A percentile compares a stretch with the other conserved stretches of the same genome.
These are phyloP conservation scores for Diaphora mendica DNA, from an alignment of 2,888 invertebrate genomes.

Conservation along the genomic window DNA sequence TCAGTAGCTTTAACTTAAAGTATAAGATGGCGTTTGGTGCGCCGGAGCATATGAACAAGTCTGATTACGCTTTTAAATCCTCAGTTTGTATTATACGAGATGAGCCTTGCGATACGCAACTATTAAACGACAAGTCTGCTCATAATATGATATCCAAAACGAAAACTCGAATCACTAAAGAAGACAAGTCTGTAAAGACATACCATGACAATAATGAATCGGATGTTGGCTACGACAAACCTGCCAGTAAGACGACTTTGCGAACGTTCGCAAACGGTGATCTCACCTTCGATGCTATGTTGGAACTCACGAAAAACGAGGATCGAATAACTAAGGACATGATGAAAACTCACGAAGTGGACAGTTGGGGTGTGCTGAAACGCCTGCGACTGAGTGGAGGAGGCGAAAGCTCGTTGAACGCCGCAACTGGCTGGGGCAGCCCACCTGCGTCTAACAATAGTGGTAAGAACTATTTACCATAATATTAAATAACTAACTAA, in stretches of 20 bases:
- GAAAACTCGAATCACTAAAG: conserved; percentile 78
- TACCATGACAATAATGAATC: conserved; percentile 84
- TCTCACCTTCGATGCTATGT: conserved; percentile 81
- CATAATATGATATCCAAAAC: conserved; percentile 77
- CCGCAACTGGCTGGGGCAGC: conserved; percentile 92
- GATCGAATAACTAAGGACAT: conserved; percentile 66
- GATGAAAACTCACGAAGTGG: conserved; percentile 57
- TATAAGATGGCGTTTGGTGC: conserved; percentile 86
- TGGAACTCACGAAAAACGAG: conserved; percentile 75
- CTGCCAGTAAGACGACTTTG: conserved; percentile 62
- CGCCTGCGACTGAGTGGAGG: conserved; percentile 91
- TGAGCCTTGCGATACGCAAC: conserved; percentile 83
- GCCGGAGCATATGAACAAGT: conserved; percentile 87
- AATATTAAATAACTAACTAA: not conserved
- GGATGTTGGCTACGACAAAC: conserved; percentile 63
- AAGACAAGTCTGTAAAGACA: conserved; percentile 72
- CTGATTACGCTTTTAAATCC: conserved; percentile 88
- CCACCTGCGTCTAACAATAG: conserved; percentile 90
- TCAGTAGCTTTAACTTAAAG: conserved; percentile 87
- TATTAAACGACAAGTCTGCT: conserved; percentile 79
- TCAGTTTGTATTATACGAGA: conserved; percentile 86
- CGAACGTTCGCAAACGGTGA: conserved; percentile 81
- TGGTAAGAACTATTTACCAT: conserved; percentile 27
- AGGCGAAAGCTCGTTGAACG: conserved; percentile 93
- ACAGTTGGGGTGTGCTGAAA: conserved; percentile 88